phyloP scores from a whole-genome alignment of 2,113 vertebrate genomes.

The Heterochromis multidens region DNA sequence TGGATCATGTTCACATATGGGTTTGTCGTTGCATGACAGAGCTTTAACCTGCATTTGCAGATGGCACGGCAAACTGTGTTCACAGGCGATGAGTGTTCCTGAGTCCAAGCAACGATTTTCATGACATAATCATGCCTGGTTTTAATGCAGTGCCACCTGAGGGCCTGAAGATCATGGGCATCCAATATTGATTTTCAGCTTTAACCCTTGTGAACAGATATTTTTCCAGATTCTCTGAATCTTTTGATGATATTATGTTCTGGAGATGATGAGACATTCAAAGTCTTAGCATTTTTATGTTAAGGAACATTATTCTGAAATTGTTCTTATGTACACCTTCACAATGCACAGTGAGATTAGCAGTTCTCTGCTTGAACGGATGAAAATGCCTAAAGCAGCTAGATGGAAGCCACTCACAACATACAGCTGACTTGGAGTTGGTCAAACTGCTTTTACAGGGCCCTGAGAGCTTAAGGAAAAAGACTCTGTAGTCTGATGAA shows the following conservation, averaged over 20 bases:
- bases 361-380: not conserved
- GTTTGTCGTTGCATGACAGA: no score
- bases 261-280: not conserved
- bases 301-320: not conserved
- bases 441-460: not conserved
- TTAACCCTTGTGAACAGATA: not conserved
- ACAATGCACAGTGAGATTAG: not conserved
- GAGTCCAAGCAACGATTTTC: not conserved
- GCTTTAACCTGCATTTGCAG: not conserved
- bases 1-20: not conserved
- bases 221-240: no score
- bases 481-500: not conserved
- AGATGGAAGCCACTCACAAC: not conserved
- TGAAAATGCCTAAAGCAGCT: not conserved
- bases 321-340: not conserved
- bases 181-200: not conserved
- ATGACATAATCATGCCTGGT: not conserved
- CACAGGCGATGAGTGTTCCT: not conserved
- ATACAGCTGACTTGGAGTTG: not conserved
- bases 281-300: not conserved
- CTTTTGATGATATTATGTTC: not conserved
- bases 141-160: not conserved
- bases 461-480: not conserved
- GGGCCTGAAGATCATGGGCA: no score
- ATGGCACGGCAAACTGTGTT: no score